Conservation (phyloP, 1,140 invertebrate species). For the Zaprionus kolodkinae region DNA sequence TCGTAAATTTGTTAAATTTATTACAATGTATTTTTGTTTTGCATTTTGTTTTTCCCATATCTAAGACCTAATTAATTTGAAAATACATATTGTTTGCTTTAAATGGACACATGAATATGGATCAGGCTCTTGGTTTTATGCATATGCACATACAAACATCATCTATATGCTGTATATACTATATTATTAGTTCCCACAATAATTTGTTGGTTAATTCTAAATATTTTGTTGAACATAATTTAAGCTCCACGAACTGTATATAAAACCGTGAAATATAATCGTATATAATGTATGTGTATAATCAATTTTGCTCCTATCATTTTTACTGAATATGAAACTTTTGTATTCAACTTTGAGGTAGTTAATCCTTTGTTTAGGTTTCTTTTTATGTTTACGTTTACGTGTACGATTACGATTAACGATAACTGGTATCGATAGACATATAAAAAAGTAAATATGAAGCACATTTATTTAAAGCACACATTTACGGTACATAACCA, state of each 20-base stretch:
- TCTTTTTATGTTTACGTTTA: slow-evolving; percentile 48
- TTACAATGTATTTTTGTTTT: slow-evolving; percentile 26
- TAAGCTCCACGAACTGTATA: background rate
- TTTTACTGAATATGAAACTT: slow-evolving; percentile 69
- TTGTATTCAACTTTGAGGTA: slow-evolving; percentile 72
- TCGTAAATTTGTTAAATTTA: slow-evolving; percentile 37
- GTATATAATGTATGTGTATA: slow-evolving; percentile 53
- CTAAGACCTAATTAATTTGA: slow-evolving; percentile 56
- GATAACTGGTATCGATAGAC: slow-evolving; percentile 31
- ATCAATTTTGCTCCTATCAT: slow-evolving; percentile 51
- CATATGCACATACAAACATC: slow-evolving; percentile 17
- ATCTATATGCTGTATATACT: slow-evolving; percentile 25
- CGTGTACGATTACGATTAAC: slow-evolving; percentile 8
- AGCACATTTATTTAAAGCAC: slow-evolving; percentile 82
- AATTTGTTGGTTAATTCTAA: slow-evolving; percentile 28
- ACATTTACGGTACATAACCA: slow-evolving; percentile 72
- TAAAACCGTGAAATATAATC: slow-evolving; percentile 14
- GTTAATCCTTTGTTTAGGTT: slow-evolving; percentile 65
- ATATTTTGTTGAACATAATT: slow-evolving; percentile 10
- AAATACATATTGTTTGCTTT: slow-evolving; percentile 67
- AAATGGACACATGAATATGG: slow-evolving; percentile 72
- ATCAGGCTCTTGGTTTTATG: slow-evolving; percentile 70
- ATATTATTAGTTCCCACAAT: slow-evolving; percentile 38
- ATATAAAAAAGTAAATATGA: slow-evolving; percentile 62
- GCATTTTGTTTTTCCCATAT: slow-evolving; percentile 21